These are phyloP conservation scores for Dryococelus australis DNA, from an alignment of 2,888 invertebrate genomes.

Conservation along the genomic window DNA sequence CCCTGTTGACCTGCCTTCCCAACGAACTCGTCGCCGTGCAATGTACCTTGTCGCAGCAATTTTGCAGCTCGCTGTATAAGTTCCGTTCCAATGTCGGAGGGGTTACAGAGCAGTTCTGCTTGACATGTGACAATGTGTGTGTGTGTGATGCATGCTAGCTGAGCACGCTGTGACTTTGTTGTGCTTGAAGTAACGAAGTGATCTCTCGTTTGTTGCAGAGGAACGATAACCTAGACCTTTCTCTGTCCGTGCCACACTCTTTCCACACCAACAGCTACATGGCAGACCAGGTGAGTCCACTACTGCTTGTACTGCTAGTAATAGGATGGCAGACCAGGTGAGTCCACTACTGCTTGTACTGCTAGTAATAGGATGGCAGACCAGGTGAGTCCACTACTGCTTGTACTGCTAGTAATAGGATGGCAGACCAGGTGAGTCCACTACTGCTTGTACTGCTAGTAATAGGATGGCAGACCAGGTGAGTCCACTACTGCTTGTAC, in stretches of 20 bases:
- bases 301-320: neutral
- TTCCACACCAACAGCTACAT: slow-evolving; percentile 71
- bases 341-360: slow-evolving; percentile 47
- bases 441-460: neutral
- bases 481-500: slow-evolving; percentile 48
- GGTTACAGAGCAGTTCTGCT: too few species aligned
- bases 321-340: slow-evolving; percentile 84
- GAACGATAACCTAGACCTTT: slow-evolving; percentile 77
- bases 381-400: slow-evolving; percentile 64
- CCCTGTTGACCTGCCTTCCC: too few species aligned
- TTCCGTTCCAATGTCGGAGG: too few species aligned
- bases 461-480: slow-evolving; percentile 85
- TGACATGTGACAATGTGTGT: too few species aligned
- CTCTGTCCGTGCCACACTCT: slow-evolving; percentile 72
- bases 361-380: slow-evolving; percentile 76
- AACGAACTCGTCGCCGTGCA: too few species aligned
- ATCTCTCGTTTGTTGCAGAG: slow-evolving; percentile 70
- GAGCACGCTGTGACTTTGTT: too few species aligned
- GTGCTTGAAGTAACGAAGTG: too few species aligned
- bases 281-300: slow-evolving; percentile 73
- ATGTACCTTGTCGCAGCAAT: too few species aligned
- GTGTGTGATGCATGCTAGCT: too few species aligned
- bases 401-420: slow-evolving; percentile 54
- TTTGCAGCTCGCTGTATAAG: too few species aligned
- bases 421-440: slow-evolving; percentile 75